These are phyloP conservation scores for Distichodus sexfasciatus DNA, from an alignment of 2,797 vertebrate species.

Conservation along the genomic window DNA sequence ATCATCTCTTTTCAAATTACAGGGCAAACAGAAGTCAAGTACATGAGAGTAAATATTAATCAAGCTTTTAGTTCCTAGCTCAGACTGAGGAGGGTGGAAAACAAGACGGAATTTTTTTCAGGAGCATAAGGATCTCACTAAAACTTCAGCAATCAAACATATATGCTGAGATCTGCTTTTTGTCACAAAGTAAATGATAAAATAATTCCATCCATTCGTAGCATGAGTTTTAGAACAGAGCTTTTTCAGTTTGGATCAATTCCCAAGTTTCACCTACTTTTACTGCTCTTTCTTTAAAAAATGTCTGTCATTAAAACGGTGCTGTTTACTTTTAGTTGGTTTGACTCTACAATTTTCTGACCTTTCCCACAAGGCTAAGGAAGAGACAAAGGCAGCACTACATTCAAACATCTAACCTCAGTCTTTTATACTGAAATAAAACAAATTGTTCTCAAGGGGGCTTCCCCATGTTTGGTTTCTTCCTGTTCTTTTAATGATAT, in stretches of 20 bases:
- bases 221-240: constrained; percentile 13
- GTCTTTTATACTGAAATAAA: too few species aligned
- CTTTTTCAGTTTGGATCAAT: constrained; percentile 12
- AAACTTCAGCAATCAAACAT: constrained; percentile 63
- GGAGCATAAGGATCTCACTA: constrained; percentile 44
- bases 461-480: not conserved
- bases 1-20: not conserved
- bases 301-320: constrained; percentile 38
- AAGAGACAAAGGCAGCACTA: too few species aligned
- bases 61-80: not conserved
- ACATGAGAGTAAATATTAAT: constrained; percentile 15
- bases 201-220: constrained; percentile 70
- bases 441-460: not conserved
- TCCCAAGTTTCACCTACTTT: not conserved
- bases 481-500: not conserved
- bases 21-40: not conserved
- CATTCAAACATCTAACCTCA: too few species aligned
- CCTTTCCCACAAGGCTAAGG: too few species aligned
- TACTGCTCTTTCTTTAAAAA: constrained; percentile 11
- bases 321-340: constrained; percentile 43
- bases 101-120: not conserved
- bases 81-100: constrained; percentile 14
- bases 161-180: constrained; percentile 64
- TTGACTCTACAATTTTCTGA: too few species aligned
- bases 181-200: constrained; percentile 74